Evolutionary conservation across 1,140 invertebrate genomes (phyloP), one percentile per base, ranked within the genome.

Genomic region (Drosophila tsacasi): DNA sequence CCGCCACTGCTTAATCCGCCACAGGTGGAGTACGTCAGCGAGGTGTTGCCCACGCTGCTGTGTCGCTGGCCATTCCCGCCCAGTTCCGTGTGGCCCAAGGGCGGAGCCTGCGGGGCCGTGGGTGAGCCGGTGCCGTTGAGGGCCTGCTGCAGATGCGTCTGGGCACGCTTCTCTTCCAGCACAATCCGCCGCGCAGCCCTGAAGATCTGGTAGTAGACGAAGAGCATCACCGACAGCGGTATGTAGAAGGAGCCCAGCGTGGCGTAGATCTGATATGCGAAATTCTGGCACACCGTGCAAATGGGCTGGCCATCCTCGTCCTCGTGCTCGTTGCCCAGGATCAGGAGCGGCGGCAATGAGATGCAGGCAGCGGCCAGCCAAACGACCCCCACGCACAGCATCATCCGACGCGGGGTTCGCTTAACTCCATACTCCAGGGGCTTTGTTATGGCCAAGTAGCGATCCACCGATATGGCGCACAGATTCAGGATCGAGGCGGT

Each of bases 131-230:
- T 95, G 21, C 96, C 96, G 82, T 96, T 96, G 95, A 97, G 91
- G 95, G 96, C 57, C 95, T 95, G 90, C 86, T 97, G 96, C 60
- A 97, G 93, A 90, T 97, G 97, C 25, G 96, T 97, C 86, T 97
- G 97, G 12, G 97, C 97, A n/a, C 96, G 94, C 83, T 95, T 96
- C 94, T 98, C 97, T 83, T 97, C 97, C 82, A 96, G 94, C 1
- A 98, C 97, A 81, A 98, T 97, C 83, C 96, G 96, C 47, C 96
- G 94, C 7, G 97, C 97, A 0, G 97, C 97, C 49, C 96, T 94
- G 92, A 98, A 97, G 93, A 98, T 98, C 93, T 97, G 97, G 91
- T 97, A 97, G 91, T 98, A 98, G 3, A 98, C 97, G 67, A 97
- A 95, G 25, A 98, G 96, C 97, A 98, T 98, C 47, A 98, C 97